phyloP scores from a whole-genome alignment of 1,140 invertebrate genomes.

The Hylyphantes graminicola region DNA sequence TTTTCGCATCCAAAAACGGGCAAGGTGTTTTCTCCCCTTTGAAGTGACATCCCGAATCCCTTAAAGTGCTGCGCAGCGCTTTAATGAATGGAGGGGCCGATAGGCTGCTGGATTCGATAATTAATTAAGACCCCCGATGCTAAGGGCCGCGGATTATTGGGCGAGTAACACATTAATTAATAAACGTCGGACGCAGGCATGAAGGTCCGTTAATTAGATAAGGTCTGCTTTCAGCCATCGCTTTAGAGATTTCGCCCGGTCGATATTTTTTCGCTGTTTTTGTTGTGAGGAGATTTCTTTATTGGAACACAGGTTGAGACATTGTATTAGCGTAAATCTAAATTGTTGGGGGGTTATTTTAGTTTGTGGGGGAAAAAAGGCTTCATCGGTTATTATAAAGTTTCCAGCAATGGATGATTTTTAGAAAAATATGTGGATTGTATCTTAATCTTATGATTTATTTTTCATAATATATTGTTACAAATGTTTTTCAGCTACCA shows the following conservation, averaged over 20 bases:
- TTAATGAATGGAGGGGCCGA: background rate
- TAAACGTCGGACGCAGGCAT: slow-evolving; percentile 24
- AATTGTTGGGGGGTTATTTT: too few relatives aligned
- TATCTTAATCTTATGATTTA: too few relatives aligned
- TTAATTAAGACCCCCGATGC: slow-evolving; percentile 30
- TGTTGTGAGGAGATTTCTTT: background rate
- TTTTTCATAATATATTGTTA: too few relatives aligned
- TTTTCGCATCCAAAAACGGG: slow-evolving; percentile 8
- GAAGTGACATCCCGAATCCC: slow-evolving; percentile 11
- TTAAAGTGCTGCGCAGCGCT: background rate
- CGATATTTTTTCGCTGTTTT: background rate
- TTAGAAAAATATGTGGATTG: too few relatives aligned
- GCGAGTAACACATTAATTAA: slow-evolving; percentile 41
- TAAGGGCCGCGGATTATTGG: slow-evolving; percentile 21
- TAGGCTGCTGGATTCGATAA: background rate
- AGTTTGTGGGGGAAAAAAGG: background rate
- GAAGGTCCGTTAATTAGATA: slow-evolving; percentile 52
- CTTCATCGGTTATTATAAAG: too few relatives aligned
- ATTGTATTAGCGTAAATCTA: too few relatives aligned
- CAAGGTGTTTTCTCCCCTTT: background rate
- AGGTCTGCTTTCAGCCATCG: slow-evolving; percentile 10
- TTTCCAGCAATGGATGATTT: too few relatives aligned
- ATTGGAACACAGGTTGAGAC: too few relatives aligned
- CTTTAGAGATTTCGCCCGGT: slow-evolving; percentile 1
- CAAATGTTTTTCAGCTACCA: too few relatives aligned